phyloP scores from a whole-genome alignment of 2,888 invertebrate species.

The Drosophila borborema region DNA sequence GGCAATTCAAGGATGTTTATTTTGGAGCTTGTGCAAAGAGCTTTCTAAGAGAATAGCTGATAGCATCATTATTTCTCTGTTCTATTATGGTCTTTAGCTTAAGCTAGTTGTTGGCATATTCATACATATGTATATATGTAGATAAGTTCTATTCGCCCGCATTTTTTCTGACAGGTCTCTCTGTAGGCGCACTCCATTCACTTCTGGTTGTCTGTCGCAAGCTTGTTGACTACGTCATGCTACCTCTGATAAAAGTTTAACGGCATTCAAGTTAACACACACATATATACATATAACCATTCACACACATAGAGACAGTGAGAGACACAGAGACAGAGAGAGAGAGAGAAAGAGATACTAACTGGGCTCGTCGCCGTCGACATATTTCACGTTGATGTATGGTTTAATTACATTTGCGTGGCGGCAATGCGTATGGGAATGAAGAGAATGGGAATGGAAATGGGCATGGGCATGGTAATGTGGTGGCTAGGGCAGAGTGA shows the following conservation, averaged over 20 bases:
- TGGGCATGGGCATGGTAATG: background rate
- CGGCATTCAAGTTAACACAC: constrained; percentile 15
- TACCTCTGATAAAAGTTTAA: constrained; percentile 36
- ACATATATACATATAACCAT: constrained; percentile 4
- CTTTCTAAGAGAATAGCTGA: background rate
- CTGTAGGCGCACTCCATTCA: constrained; percentile 31
- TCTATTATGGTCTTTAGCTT: background rate
- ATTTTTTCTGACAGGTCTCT: constrained; percentile 22
- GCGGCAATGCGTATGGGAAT: constrained; percentile 58
- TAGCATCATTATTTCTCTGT: background rate
- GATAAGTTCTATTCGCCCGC: background rate
- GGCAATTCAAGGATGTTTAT: background rate
- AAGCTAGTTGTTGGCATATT: background rate
- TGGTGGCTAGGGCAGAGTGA: constrained; percentile 10
- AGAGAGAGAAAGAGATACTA: constrained; percentile 20
- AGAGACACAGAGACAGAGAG: background rate
- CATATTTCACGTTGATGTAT: constrained; percentile 81
- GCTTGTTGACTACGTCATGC: constrained; percentile 34
- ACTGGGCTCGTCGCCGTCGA: constrained; percentile 67
- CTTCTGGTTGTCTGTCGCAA: constrained; percentile 42
- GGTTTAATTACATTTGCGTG: constrained; percentile 81
- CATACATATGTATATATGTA: background rate
- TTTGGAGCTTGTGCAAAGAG: background rate
- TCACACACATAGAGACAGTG: background rate
- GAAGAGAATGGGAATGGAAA: constrained; percentile 1